These are phyloP conservation scores for Pyrrhia umbra DNA, from an alignment of 2,888 invertebrate genomes.

Conservation along the genomic window DNA sequence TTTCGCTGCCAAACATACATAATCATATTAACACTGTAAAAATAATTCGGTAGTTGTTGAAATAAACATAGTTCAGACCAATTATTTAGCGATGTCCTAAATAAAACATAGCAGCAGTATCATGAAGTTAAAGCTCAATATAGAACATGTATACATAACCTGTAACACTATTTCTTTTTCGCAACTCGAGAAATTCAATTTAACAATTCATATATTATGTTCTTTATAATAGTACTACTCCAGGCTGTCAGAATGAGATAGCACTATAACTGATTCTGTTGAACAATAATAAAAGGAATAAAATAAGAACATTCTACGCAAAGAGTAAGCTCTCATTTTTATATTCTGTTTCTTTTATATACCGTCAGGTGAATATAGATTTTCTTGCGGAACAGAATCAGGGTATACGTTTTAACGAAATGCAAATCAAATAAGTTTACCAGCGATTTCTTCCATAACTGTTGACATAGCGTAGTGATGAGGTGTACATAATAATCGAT, in stretches of 20 bases:
- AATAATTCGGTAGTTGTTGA: conserved; percentile 1
- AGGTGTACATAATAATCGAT: conserved; percentile 45
- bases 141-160: no score
- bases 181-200: no score
- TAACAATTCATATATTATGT: no score
- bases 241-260: not conserved
- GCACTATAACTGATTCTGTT: not conserved
- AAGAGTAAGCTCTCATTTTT: not conserved
- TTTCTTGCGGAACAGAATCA: not conserved
- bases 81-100: conserved; percentile 7
- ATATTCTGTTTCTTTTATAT: not conserved
- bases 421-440: conserved; percentile 11
- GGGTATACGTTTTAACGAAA: not conserved
- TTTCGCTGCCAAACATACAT: conserved; percentile 62
- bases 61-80: not conserved
- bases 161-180: no score
- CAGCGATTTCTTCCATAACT: conserved; percentile 9
- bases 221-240: not conserved
- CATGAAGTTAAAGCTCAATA: not conserved
- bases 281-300: not conserved
- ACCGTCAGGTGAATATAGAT: not conserved
- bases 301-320: not conserved
- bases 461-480: conserved; percentile 23
- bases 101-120: no score
- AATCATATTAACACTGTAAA: conserved; percentile 44